phyloP scores from a whole-genome alignment of 2,797 vertebrate genomes.

The Chaunax sp. region DNA sequence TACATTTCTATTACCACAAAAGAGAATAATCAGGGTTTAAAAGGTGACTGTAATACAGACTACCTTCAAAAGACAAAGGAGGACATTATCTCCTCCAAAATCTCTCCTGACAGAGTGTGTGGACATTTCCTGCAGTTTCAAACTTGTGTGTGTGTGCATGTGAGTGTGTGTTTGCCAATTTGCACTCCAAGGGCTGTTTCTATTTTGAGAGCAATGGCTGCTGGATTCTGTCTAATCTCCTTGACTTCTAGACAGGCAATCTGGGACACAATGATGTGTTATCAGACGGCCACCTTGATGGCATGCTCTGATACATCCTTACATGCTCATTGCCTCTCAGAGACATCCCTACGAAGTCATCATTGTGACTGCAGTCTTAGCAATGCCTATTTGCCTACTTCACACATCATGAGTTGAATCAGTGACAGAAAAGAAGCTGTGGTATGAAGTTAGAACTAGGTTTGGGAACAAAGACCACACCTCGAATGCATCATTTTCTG shows the following conservation, averaged over 20 bases:
- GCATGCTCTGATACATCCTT: slow-evolving; percentile 56
- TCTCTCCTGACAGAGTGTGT: slow-evolving; percentile 28
- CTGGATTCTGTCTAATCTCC: slow-evolving; percentile 69
- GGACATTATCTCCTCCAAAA: slow-evolving; percentile 14
- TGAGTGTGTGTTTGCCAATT: slow-evolving; percentile 22
- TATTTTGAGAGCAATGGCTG: slow-evolving; percentile 63
- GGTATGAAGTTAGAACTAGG: too few species aligned
- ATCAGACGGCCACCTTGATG: slow-evolving; percentile 68
- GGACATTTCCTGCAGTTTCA: slow-evolving; percentile 28
- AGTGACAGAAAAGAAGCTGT: neutral
- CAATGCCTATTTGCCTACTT: neutral
- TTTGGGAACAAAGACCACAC: too few species aligned
- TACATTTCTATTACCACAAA: neutral
- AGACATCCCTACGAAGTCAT: neutral
- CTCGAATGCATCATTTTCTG: too few species aligned
- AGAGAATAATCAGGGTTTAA: slow-evolving; percentile 29
- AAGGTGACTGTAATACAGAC: slow-evolving; percentile 25
- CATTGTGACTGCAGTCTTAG: neutral
- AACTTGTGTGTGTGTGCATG: neutral
- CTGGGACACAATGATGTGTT: slow-evolving; percentile 68
- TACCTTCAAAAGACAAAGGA: slow-evolving; percentile 14
- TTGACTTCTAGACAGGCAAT: slow-evolving; percentile 72
- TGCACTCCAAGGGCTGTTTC: slow-evolving; percentile 49
- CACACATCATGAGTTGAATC: neutral
- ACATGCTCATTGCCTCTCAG: slow-evolving; percentile 44